Percentiles rank a stretch among this genome's conserved stretches.
These are phyloP conservation scores for Drosophila albomicans DNA, from an alignment of 1,140 invertebrate genomes.

Conservation along the genomic window DNA sequence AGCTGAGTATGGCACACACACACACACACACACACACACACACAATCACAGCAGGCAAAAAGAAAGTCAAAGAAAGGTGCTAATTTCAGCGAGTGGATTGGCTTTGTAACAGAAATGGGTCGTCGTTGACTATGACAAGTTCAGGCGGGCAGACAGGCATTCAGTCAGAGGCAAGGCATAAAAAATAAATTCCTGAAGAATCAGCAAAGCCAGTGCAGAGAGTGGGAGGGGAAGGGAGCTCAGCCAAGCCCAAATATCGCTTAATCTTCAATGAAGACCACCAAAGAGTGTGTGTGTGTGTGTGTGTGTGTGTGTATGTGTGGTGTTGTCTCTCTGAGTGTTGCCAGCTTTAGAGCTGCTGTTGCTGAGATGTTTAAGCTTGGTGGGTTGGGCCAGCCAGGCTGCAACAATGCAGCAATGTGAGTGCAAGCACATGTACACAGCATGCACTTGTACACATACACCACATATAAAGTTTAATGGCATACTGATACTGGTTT, in stretches of 20 bases:
- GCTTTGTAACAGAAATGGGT: conserved; percentile 61
- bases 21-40: too few species aligned
- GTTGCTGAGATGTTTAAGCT: background rate
- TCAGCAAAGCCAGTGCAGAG: conserved; percentile 18
- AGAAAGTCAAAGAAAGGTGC: conserved; percentile 80
- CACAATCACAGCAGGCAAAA: conserved; percentile 52
- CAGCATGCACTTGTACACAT: background rate
- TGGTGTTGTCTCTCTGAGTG: conserved; percentile 2
- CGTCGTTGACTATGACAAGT: conserved; percentile 44
- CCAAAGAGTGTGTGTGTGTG: conserved; percentile 57
- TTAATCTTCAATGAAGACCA: conserved; percentile 66
- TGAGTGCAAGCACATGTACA: background rate
- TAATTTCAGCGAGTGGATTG: conserved; percentile 74
- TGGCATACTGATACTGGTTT: conserved; percentile 73
- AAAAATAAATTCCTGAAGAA: conserved; percentile 43
- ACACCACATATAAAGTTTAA: conserved; percentile 55
- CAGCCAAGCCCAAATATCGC: conserved; percentile 57
- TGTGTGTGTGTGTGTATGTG: background rate
- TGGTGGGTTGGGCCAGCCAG: conserved; percentile 52
- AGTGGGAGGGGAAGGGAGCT: too few species aligned
- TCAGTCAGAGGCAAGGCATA: too few species aligned
- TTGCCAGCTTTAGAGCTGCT: conserved; percentile 3
- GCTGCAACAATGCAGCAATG: conserved; percentile 36
- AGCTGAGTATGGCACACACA: conserved; percentile 1
- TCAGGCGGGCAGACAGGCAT: background rate